Evolutionary conservation across 2,113 vertebrate species (phyloP).

Genomic region (Oreochromis tanganicae): DNA sequence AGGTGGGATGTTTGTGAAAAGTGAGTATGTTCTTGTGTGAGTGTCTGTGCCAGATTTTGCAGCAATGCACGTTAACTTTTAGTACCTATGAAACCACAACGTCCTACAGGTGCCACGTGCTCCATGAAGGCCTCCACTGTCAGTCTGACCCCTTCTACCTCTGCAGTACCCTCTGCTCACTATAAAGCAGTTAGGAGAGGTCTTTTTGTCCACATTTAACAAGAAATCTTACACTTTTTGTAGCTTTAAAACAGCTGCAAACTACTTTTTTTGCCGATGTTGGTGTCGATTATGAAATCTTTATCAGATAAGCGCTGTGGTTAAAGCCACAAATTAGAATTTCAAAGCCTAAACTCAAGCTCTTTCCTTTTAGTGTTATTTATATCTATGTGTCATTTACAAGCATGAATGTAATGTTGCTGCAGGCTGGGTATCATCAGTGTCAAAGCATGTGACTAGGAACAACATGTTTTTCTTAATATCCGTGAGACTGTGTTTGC

Average conservation of each 20-base stretch:
- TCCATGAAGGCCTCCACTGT: neutral
- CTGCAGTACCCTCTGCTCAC: neutral
- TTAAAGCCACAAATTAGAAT: neutral
- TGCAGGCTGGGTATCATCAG: neutral
- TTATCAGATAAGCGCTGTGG: neutral
- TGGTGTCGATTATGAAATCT: neutral
- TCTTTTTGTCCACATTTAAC: neutral
- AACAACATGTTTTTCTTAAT: neutral
- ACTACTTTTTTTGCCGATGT: neutral
- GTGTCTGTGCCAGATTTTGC: neutral
- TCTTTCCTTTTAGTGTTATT: neutral
- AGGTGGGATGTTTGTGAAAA: neutral
- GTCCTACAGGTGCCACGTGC: neutral
- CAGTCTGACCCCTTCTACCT: neutral
- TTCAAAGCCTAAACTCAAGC: neutral
- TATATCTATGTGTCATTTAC: neutral
- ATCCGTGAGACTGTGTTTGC: neutral
- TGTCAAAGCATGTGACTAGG: neutral
- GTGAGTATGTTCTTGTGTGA: neutral
- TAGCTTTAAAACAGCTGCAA: neutral
- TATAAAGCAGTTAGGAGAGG: neutral
- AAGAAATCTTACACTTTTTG: neutral
- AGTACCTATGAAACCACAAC: slow-evolving; percentile 32
- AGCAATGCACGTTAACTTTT: neutral
- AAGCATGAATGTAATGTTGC: neutral